Conservation (phyloP, 2,888 invertebrate genomes). For the Dysmachus trigonus region DNA sequence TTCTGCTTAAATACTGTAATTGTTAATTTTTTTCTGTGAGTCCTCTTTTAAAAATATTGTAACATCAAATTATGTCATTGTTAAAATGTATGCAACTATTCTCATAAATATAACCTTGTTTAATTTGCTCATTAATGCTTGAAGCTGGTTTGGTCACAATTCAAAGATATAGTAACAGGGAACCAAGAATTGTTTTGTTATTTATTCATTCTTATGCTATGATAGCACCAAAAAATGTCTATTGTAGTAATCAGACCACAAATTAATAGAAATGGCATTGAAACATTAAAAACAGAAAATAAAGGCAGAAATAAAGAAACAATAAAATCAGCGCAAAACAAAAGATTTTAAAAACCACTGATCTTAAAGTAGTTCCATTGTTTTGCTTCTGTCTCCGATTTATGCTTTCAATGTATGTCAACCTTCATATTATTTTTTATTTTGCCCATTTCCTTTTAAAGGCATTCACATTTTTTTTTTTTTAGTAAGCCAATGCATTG, state of each 20-base stretch:
- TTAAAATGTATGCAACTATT: not conserved
- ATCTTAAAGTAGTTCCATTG: not conserved
- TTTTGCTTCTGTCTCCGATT: not conserved
- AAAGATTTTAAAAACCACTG: not conserved
- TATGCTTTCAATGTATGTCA: too few species aligned
- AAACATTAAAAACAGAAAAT: not conserved
- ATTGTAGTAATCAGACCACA: too few species aligned
- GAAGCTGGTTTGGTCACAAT: not conserved
- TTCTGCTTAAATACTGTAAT: not conserved
- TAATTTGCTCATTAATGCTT: not conserved
- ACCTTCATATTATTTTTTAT: too few species aligned
- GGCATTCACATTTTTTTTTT: not conserved
- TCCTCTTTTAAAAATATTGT: not conserved
- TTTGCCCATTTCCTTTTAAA: too few species aligned
- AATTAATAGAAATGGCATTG: not conserved
- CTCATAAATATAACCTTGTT: not conserved
- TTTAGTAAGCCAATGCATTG: not conserved
- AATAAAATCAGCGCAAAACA: too few species aligned
- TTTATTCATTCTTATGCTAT: not conserved
- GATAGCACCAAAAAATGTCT: too few species aligned
- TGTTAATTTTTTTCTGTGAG: not conserved
- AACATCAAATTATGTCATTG: not conserved
- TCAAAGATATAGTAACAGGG: not conserved
- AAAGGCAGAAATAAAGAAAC: too few species aligned
- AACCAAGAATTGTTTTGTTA: not conserved